Conservation (phyloP, 2,797 vertebrate species). For the Lindbergichthys nudifrons region DNA sequence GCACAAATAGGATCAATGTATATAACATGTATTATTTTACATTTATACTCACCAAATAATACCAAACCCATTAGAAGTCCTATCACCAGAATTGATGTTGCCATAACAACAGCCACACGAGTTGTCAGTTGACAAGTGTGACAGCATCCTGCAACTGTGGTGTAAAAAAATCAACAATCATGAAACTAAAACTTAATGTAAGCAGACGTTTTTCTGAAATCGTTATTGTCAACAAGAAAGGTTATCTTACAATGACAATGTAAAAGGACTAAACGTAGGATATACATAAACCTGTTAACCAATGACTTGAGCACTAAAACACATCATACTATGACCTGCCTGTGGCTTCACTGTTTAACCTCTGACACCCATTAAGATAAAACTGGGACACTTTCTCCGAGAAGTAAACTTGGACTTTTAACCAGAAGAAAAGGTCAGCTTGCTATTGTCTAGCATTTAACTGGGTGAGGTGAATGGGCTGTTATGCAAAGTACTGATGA, state of each 20-base stretch:
- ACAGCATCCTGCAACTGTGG: slow-evolving; percentile 16
- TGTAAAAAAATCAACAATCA: neutral
- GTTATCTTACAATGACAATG: neutral
- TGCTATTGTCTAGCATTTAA: neutral
- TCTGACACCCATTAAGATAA: slow-evolving; percentile 5
- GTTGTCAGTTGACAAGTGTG: neutral
- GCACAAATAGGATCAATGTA: no score
- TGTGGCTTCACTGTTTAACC: neutral
- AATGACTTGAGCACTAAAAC: neutral
- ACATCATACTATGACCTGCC: neutral
- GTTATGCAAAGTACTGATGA: neutral
- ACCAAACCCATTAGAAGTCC: slow-evolving; percentile 15
- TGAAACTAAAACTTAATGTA: neutral
- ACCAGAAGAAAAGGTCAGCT: neutral
- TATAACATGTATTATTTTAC: neutral
- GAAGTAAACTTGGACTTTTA: neutral
- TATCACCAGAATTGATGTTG: neutral
- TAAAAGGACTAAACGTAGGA: neutral
- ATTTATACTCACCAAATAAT: slow-evolving; percentile 36
- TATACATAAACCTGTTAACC: neutral
- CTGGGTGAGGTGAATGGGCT: neutral
- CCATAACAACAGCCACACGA: neutral
- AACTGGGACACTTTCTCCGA: neutral
- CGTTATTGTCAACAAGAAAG: rapidly evolving
- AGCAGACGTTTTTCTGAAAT: neutral